Percentiles rank a stretch among this genome's conserved stretches.
Evolutionary conservation across 1,140 invertebrate genomes (phyloP).

Genomic region (Cyphomyrmex costatus): DNA sequence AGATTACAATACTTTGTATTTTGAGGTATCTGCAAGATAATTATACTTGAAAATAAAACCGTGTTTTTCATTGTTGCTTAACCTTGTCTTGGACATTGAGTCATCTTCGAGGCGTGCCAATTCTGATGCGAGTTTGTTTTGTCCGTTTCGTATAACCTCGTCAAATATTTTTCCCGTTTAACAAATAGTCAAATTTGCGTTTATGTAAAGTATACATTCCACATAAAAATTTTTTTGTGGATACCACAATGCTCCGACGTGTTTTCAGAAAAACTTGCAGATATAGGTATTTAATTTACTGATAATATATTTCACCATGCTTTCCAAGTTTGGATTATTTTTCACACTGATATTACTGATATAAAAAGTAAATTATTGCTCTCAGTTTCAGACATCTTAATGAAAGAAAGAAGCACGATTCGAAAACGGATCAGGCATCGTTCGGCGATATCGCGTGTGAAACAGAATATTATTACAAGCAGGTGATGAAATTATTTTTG

Average conservation of each 20-base stretch:
- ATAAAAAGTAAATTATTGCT: not conserved
- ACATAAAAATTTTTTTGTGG: not conserved
- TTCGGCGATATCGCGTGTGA: conserved; percentile 68
- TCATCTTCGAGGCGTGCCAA: not conserved
- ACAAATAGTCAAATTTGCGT: conserved; percentile 2
- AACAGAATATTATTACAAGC: conserved; percentile 76
- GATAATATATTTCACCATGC: not conserved
- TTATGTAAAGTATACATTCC: not conserved
- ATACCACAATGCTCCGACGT: conserved; percentile 48
- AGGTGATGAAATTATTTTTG: conserved; percentile 57
- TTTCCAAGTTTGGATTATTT: not conserved
- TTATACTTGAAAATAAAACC: conserved; percentile 41
- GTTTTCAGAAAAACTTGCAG: not conserved
- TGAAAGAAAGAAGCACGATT: conserved; percentile 47
- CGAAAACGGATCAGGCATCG: conserved; percentile 17
- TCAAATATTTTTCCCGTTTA: not conserved
- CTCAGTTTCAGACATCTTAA: conserved; percentile 39
- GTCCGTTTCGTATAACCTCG: conserved; percentile 1
- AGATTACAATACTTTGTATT: conserved; percentile 31
- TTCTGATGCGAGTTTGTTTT: conserved; percentile 43
- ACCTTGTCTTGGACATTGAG: not conserved
- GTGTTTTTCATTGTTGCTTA: conserved; percentile 43
- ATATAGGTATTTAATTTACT: conserved; percentile 11
- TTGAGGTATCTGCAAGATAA: conserved; percentile 1
- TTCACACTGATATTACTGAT: not conserved